These are phyloP conservation scores for Dasysyrphus albostriatus DNA, from an alignment of 2,888 invertebrate genomes.

Conservation along the genomic window DNA sequence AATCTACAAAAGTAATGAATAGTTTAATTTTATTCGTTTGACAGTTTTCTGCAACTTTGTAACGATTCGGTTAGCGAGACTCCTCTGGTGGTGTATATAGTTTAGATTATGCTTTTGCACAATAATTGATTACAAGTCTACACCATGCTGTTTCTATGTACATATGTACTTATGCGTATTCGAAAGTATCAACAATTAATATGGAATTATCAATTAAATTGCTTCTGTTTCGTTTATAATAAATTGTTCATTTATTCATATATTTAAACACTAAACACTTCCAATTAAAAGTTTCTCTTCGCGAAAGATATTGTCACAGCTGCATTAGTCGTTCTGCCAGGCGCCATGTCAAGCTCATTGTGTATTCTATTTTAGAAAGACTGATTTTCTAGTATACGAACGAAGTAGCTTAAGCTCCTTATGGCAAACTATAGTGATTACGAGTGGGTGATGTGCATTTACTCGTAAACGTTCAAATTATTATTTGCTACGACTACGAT, in stretches of 20 bases:
- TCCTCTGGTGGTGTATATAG: too few relatives aligned
- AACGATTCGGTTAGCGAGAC: neutral
- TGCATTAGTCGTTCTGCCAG: conserved; percentile 18
- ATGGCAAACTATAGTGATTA: neutral
- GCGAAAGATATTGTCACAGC: conserved; percentile 22
- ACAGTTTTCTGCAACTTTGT: conserved; percentile 20
- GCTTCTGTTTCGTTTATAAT: conserved; percentile 21
- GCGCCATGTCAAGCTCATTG: conserved; percentile 26
- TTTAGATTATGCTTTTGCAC: conserved; percentile 19
- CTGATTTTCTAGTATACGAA: neutral
- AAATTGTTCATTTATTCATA: conserved; percentile 37
- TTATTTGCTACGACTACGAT: neutral
- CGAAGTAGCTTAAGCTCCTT: neutral
- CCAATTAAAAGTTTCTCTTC: conserved; percentile 36
- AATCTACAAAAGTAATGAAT: conserved; percentile 13
- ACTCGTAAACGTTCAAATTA: conserved; percentile 11
- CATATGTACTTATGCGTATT: too few relatives aligned
- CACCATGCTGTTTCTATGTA: too few relatives aligned
- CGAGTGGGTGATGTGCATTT: conserved; percentile 34
- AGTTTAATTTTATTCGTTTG: conserved; percentile 14
- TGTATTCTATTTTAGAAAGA: neutral
- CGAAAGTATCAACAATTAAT: conserved; percentile 27
- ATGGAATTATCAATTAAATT: conserved; percentile 32
- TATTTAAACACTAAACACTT: conserved; percentile 38
- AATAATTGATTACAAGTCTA: conserved; percentile 7